These are phyloP conservation scores for Hassar affinis DNA, from an alignment of 2,113 vertebrate species.

Conservation along the genomic window DNA sequence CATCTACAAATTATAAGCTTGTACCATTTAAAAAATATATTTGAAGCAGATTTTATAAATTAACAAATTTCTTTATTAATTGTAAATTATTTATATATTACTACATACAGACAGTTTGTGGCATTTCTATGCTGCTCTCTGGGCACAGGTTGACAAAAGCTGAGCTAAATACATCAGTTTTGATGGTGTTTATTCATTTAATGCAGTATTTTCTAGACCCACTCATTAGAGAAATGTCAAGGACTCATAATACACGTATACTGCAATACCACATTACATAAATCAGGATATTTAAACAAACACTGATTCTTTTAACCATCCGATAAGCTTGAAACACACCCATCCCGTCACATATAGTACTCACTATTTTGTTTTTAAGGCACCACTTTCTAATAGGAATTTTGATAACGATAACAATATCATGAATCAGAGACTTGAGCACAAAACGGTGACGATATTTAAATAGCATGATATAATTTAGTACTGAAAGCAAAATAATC, in stretches of 20 bases:
- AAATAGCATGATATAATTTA: neutral
- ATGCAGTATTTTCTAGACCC: neutral
- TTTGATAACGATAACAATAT: neutral
- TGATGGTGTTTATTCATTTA: neutral
- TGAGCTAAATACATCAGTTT: neutral
- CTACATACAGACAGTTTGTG: neutral
- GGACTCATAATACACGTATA: neutral
- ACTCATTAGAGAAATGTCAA: neutral
- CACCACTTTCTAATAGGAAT: neutral
- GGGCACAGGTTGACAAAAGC: neutral
- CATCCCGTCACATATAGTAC: neutral
- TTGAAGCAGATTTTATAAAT: neutral
- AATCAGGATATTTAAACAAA: slow-evolving; percentile 17
- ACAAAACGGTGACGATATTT: neutral
- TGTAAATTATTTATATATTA: no score
- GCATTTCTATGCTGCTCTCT: neutral
- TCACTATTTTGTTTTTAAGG: neutral
- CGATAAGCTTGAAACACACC: neutral
- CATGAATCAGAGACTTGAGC: neutral
- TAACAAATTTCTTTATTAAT: no score
- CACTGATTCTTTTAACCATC: neutral
- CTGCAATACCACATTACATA: neutral
- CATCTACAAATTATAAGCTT: neutral
- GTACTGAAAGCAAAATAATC: neutral
- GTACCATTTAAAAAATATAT: neutral